These are phyloP conservation scores for Cyaniris semiargus DNA, from an alignment of 2,888 invertebrate genomes.

Conservation along the genomic window DNA sequence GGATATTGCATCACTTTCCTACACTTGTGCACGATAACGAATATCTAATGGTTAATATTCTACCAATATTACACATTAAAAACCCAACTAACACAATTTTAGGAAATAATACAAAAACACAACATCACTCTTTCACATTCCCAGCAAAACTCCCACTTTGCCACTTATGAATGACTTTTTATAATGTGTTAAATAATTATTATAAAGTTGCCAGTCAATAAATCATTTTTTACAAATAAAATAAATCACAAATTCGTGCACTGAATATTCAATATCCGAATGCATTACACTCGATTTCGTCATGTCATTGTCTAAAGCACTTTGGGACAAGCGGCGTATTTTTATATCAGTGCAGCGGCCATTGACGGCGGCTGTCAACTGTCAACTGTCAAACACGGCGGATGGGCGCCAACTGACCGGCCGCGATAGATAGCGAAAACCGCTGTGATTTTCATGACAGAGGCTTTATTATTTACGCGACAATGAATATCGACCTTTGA, in stretches of 20 bases:
- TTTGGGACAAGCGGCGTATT: constrained; percentile 6
- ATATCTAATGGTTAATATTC: no score
- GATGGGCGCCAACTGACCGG: constrained; percentile 5
- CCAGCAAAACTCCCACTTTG: no score
- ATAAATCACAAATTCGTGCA: neutral
- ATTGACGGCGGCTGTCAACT: neutral
- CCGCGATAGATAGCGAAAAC: constrained; percentile 13
- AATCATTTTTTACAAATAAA: neutral
- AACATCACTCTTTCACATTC: no score
- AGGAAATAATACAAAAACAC: no score
- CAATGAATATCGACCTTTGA: neutral
- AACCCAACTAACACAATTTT: no score
- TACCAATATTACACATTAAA: no score
- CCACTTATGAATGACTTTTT: no score
- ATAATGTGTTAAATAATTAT: no score
- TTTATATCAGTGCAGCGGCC: neutral
- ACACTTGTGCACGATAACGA: no score
- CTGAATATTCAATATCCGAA: neutral
- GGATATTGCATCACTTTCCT: no score
- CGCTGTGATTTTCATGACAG: constrained; percentile 1
- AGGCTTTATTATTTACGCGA: neutral
- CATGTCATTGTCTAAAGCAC: constrained; percentile 13
- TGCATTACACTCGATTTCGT: constrained; percentile 9
- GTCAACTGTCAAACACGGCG: neutral
- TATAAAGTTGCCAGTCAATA: no score